Evolutionary conservation across 2,797 vertebrate species (phyloP).

Genomic region (Botia kubotai): DNA sequence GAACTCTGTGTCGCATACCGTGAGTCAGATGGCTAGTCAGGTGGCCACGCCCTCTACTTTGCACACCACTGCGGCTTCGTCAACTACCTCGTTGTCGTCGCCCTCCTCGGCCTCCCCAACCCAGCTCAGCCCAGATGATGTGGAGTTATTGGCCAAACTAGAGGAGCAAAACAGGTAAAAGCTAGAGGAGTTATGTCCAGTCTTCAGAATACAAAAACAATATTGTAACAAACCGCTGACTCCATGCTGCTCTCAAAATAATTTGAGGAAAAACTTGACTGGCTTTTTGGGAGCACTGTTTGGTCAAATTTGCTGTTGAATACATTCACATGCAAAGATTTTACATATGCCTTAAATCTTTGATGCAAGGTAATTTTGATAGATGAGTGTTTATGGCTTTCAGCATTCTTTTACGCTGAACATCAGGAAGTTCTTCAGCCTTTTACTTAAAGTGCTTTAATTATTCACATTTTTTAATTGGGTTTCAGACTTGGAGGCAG

Average conservation of each 20-base stretch:
- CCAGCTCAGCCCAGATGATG: constrained; percentile 93
- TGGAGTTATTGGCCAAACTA: constrained; percentile 93
- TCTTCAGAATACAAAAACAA: background rate
- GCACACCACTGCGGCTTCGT: constrained; percentile 80
- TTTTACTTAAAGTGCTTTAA: background rate
- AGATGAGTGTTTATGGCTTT: background rate
- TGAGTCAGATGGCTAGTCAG: constrained; percentile 99
- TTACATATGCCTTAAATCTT: background rate
- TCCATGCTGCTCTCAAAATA: background rate
- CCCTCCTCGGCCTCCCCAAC: constrained; percentile 83
- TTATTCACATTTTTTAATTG: background rate
- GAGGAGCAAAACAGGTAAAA: constrained; percentile 97
- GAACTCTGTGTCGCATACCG: constrained; percentile 96
- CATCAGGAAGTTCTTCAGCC: background rate
- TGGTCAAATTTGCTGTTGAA: background rate
- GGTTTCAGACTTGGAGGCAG: background rate
- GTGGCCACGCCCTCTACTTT: constrained; percentile 91
- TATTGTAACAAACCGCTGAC: background rate
- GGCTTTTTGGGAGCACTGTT: background rate
- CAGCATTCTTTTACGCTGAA: background rate
- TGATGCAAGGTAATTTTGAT: background rate
- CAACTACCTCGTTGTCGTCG: constrained; percentile 88
- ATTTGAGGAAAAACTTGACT: background rate
- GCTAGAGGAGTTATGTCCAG: background rate
- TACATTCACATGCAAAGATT: background rate